Conservation (phyloP, 2,113 vertebrate species). For the Porphyrio hochstetteri region DNA sequence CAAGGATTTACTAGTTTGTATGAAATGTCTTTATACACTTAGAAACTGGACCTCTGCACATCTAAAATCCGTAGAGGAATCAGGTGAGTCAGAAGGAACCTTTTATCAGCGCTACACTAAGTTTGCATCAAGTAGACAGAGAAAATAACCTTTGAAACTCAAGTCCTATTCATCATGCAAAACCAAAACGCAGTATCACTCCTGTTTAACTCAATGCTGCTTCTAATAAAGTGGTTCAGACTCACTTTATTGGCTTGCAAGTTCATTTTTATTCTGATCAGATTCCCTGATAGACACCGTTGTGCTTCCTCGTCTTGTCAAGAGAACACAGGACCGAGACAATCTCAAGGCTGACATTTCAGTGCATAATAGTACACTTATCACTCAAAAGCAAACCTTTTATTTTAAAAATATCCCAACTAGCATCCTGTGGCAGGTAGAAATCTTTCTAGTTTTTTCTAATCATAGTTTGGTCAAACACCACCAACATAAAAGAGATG, state of each 20-base stretch:
- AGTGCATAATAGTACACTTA: background rate
- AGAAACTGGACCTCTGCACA: background rate
- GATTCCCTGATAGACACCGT: background rate
- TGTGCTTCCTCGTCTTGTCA: background rate
- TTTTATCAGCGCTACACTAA: background rate
- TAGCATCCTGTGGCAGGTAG: background rate
- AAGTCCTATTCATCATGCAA: constrained; percentile 16
- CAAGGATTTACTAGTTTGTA: background rate
- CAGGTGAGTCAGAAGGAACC: background rate
- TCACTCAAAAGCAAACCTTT: background rate
- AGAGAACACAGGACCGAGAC: background rate
- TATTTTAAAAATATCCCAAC: background rate
- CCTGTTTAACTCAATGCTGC: constrained; percentile 14
- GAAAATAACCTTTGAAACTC: constrained; percentile 17
- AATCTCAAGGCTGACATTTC: constrained; percentile 2
- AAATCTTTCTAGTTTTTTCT: background rate
- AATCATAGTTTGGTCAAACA: background rate
- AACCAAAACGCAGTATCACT: background rate
- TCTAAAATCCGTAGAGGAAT: background rate
- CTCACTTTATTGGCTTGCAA: background rate
- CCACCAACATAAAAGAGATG: background rate
- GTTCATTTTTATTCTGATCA: constrained; percentile 14
- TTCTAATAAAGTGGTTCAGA: background rate
- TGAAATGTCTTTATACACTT: rapidly evolving
- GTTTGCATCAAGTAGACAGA: background rate